These are phyloP conservation scores for Rhabdornis inornatus DNA, from an alignment of 2,113 vertebrate genomes.

Conservation along the genomic window DNA sequence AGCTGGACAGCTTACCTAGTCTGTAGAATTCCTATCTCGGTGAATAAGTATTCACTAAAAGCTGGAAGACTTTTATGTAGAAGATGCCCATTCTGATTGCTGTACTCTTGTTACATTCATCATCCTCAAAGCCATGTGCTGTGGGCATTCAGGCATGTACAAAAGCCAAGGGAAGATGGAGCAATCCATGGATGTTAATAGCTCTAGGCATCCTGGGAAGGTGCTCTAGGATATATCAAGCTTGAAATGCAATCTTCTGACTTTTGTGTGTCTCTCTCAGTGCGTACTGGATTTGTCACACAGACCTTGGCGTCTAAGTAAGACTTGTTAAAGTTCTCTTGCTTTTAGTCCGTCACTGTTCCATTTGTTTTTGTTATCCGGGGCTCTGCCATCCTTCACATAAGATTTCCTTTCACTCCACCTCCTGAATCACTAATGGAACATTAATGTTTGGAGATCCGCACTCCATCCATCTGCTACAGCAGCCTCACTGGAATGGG, in stretches of 20 bases:
- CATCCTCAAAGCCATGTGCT: constrained; percentile 73
- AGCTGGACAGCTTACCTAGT: constrained; percentile 76
- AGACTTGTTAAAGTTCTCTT: constrained; percentile 70
- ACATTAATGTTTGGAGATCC: constrained; percentile 55
- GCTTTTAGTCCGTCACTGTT: constrained; percentile 69
- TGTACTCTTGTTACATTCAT: constrained; percentile 65
- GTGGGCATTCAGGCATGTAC: constrained; percentile 70
- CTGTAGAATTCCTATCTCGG: constrained; percentile 71
- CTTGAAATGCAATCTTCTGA: constrained; percentile 67
- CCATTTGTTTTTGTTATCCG: constrained; percentile 61
- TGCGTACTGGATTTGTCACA: constrained; percentile 65
- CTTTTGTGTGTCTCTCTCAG: constrained; percentile 57
- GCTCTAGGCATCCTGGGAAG: constrained; percentile 55
- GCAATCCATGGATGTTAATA: constrained; percentile 63
- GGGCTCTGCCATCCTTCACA: constrained; percentile 64
- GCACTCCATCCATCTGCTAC: constrained; percentile 54
- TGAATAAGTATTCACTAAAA: constrained; percentile 64
- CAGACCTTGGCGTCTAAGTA: constrained; percentile 70
- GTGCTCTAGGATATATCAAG: constrained; percentile 45
- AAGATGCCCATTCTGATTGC: constrained; percentile 70
- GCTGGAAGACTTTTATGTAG: constrained; percentile 73
- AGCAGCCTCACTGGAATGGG: constrained; percentile 67
- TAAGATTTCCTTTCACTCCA: constrained; percentile 63
- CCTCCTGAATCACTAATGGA: constrained; percentile 62
- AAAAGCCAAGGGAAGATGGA: constrained; percentile 68